Evolutionary conservation across 2,888 invertebrate species (phyloP).

Genomic region (Chrysolina oricalcia): DNA sequence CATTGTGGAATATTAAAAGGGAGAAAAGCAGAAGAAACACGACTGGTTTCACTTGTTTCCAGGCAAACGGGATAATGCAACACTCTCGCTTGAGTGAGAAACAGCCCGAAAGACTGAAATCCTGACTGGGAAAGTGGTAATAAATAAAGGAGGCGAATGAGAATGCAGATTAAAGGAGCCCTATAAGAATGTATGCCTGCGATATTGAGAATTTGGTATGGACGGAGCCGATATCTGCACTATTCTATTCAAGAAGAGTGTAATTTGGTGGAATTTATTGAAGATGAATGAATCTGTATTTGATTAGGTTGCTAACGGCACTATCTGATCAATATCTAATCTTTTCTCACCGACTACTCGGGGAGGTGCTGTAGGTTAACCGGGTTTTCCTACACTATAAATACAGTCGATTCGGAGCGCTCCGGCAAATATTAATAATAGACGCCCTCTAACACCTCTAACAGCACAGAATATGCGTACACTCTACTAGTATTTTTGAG

Average conservation of each 20-base stretch:
- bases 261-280: too few relatives aligned
- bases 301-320: too few relatives aligned
- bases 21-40: background rate
- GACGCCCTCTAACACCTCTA: too few relatives aligned
- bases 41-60: constrained; percentile 22
- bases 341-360: background rate
- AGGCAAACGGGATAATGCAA: constrained; percentile 64
- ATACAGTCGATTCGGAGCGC: too few relatives aligned
- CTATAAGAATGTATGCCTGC: background rate
- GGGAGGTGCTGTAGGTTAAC: too few relatives aligned
- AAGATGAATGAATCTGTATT: too few relatives aligned
- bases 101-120: constrained; percentile 42
- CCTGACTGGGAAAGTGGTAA: constrained; percentile 40
- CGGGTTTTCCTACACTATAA: too few relatives aligned
- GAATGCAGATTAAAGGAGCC: constrained; percentile 72
- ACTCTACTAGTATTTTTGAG: too few relatives aligned
- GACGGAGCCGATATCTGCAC: background rate
- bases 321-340: background rate
- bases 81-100: constrained; percentile 51
- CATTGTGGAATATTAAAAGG: background rate
- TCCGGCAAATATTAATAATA: too few relatives aligned
- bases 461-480: too few relatives aligned
- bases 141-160: constrained; percentile 78
- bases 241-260: too few relatives aligned
- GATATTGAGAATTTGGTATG: constrained; percentile 9